phyloP scores from a whole-genome alignment of 2,113 vertebrate genomes.

The Anoplopoma fimbria region DNA sequence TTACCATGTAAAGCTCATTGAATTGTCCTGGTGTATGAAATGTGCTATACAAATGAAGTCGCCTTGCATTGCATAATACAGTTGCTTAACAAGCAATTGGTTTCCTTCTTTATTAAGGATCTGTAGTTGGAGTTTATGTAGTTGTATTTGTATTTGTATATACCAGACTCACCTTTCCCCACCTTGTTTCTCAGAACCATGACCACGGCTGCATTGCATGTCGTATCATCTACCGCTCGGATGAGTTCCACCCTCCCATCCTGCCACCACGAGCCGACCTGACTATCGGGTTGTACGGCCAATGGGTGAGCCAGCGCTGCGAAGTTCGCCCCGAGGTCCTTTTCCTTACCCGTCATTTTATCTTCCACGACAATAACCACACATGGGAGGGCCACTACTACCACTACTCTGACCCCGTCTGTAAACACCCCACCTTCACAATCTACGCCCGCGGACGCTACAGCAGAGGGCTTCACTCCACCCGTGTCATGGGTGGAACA shows the following conservation, averaged over 20 bases:
- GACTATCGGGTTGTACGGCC: constrained; percentile 90
- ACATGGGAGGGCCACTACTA: constrained; percentile 98
- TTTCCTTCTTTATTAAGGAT: not conserved
- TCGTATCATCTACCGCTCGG: constrained; percentile 91
- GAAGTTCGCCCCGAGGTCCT: constrained; percentile 96
- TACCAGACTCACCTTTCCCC: not conserved
- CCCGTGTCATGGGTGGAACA: constrained; percentile 91
- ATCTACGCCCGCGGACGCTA: constrained; percentile 95
- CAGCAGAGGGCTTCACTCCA: constrained; percentile 90
- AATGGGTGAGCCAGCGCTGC: constrained; percentile 97
- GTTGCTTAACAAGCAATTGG: not conserved
- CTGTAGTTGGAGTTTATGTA: not conserved
- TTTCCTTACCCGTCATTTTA: constrained; percentile 96
- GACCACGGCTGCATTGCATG: constrained; percentile 89
- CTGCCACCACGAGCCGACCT: constrained; percentile 90
- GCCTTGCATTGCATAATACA: not conserved
- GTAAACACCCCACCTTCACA: constrained; percentile 96
- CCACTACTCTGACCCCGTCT: constrained; percentile 96
- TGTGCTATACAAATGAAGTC: too few species aligned
- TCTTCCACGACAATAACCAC: constrained; percentile 95
- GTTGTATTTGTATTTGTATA: not conserved
- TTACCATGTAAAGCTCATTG: not conserved
- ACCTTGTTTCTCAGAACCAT: constrained; percentile 86
- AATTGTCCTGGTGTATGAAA: not conserved
- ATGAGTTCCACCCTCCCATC: constrained; percentile 92